These are phyloP conservation scores for Dryobates pubescens DNA, from an alignment of 2,797 vertebrate species.

Conservation along the genomic window DNA sequence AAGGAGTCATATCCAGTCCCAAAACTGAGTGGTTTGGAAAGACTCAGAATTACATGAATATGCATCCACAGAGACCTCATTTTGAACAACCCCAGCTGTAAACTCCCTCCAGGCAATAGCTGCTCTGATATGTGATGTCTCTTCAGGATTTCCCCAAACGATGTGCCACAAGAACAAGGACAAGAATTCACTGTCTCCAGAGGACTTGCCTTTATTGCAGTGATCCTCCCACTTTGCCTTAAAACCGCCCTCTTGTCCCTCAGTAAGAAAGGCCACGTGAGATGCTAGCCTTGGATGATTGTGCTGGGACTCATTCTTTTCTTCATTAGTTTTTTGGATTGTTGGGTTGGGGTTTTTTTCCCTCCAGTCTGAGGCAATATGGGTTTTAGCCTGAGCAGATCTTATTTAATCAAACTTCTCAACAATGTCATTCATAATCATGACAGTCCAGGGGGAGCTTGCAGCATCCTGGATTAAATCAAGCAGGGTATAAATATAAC, in stretches of 20 bases:
- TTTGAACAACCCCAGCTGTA: not conserved
- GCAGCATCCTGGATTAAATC: conserved; percentile 74
- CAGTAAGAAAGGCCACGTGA: not conserved
- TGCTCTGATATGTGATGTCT: not conserved
- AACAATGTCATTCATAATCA: conserved; percentile 69
- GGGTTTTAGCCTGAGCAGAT: conserved; percentile 12
- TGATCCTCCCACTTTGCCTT: not conserved
- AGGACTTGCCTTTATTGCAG: not conserved
- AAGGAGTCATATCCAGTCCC: not conserved
- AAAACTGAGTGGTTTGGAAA: not conserved
- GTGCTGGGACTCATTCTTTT: not conserved
- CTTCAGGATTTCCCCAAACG: not conserved
- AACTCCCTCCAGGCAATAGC: not conserved
- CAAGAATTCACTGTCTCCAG: not conserved
- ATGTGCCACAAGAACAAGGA: not conserved
- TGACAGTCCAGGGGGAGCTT: conserved; percentile 55
- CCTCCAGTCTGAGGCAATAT: not conserved
- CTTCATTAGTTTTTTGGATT: not conserved
- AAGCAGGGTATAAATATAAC: conserved; percentile 62
- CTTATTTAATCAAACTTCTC: conserved; percentile 60
- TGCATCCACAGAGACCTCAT: not conserved
- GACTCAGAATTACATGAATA: not conserved
- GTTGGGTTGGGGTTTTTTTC: no score
- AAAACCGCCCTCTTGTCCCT: not conserved
- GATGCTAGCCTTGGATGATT: not conserved